phyloP scores from a whole-genome alignment of 2,797 vertebrate species.

The Enteromius afrohamiltoni region DNA sequence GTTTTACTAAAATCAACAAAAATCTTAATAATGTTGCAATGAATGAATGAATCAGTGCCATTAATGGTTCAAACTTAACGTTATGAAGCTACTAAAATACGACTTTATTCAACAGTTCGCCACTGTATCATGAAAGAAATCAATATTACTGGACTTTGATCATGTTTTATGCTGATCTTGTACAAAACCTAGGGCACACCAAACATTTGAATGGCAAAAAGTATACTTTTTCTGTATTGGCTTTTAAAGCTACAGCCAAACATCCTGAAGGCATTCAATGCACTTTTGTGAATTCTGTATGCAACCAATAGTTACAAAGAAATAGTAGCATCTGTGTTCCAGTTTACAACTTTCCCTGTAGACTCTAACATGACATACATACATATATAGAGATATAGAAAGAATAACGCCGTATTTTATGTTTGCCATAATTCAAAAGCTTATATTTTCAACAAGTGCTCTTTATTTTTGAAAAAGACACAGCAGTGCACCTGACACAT shows the following conservation, averaged over 20 bases:
- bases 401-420: not conserved
- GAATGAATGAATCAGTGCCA: no score
- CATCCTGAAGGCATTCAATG: not conserved
- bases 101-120: no score
- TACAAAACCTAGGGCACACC: not conserved
- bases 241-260: not conserved
- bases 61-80: no score
- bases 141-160: not conserved
- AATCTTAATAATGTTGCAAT: no score
- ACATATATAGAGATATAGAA: not conserved
- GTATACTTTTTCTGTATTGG: not conserved
- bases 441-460: slow-evolving; percentile 22
- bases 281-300: not conserved
- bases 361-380: not conserved
- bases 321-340: not conserved
- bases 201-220: not conserved
- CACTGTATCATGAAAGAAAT: not conserved
- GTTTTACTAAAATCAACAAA: not conserved
- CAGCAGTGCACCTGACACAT: not conserved
- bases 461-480: slow-evolving; percentile 24
- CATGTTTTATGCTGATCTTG: not conserved
- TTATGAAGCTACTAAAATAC: no score
- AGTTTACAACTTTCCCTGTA: not conserved
- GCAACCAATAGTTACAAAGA: not conserved
- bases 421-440: not conserved